Evolutionary conservation across 64 coral and sea anemone species (phyloP).

Genomic region (Montipora foliosa): DNA sequence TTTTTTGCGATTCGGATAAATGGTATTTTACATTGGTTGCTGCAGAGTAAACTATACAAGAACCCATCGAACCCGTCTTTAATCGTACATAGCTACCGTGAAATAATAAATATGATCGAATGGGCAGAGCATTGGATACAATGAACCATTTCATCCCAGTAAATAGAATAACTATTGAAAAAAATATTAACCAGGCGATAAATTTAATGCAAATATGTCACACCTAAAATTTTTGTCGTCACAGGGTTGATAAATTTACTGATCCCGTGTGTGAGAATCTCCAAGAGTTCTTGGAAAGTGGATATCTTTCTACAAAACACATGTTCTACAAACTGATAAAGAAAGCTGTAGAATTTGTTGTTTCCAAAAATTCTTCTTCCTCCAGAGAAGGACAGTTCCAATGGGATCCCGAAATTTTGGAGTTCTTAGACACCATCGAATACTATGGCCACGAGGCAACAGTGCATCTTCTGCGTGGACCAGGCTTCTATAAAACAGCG

Average conservation of each 20-base stretch:
- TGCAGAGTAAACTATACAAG: no score
- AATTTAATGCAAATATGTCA: constrained; percentile 4
- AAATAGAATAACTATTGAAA: constrained; percentile 14
- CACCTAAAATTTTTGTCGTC: neutral
- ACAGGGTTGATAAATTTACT: constrained; percentile 63
- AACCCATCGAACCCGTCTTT: no score
- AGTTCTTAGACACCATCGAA: constrained; percentile 51
- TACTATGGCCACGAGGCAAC: constrained; percentile 78
- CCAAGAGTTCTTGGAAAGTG: constrained; percentile 69
- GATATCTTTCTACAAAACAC: constrained; percentile 52
- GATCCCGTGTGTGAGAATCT: constrained; percentile 69
- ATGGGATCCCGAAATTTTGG: constrained; percentile 70
- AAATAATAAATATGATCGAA: no score
- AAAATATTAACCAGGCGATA: neutral
- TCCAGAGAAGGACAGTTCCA: constrained; percentile 50
- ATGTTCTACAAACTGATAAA: constrained; percentile 67
- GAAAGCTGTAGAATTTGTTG: constrained; percentile 70
- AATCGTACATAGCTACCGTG: no score
- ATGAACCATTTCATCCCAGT: constrained; percentile 3
- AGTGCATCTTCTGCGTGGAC: constrained; percentile 74
- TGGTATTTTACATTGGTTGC: no score
- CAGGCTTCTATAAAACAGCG: constrained; percentile 69
- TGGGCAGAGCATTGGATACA: no score
- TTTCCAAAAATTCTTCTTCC: constrained; percentile 33
- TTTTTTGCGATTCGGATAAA: no score